phyloP scores from a whole-genome alignment of 1,140 invertebrate genomes.

The Anoplophora glabripennis region DNA sequence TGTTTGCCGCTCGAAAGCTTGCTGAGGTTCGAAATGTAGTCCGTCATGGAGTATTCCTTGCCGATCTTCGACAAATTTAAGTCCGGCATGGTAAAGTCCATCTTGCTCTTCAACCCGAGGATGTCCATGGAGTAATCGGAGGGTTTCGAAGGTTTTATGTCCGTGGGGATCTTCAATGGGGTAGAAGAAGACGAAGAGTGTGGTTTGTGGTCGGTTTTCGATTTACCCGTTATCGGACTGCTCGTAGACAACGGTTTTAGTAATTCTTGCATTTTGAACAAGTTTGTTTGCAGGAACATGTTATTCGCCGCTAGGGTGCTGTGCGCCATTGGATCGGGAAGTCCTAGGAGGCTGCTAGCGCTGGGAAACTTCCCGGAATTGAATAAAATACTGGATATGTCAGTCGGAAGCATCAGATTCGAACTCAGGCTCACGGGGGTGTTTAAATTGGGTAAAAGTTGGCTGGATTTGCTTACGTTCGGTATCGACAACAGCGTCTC shows the following conservation, averaged over 20 bases:
- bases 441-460: slow-evolving; percentile 41
- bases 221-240: slow-evolving; percentile 23
- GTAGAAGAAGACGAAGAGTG: slow-evolving; percentile 28
- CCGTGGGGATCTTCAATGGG: slow-evolving; percentile 45
- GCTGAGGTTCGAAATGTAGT: slow-evolving; percentile 46
- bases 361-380: slow-evolving; percentile 59
- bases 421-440: slow-evolving; percentile 54
- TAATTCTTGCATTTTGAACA: slow-evolving; percentile 55
- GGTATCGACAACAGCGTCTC: slow-evolving; percentile 57
- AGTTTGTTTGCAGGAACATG: slow-evolving; percentile 60
- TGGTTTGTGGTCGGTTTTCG: slow-evolving; percentile 44
- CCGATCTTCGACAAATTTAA: slow-evolving; percentile 49
- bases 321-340: slow-evolving; percentile 66
- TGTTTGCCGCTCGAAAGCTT: slow-evolving; percentile 46
- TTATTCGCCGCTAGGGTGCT: slow-evolving; percentile 67
- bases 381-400: slow-evolving; percentile 61
- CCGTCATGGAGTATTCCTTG: slow-evolving; percentile 44
- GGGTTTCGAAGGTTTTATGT: slow-evolving; percentile 32
- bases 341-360: slow-evolving; percentile 54
- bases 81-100: slow-evolving; percentile 50
- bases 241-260: slow-evolving; percentile 53
- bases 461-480: slow-evolving; percentile 52
- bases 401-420: slow-evolving; percentile 59
- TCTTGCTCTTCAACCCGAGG: slow-evolving; percentile 40
- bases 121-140: slow-evolving; percentile 45